Evolutionary conservation across 1,140 invertebrate species (phyloP), one percentile per base, ranked within the genome.

Genomic region (Drosophila tropicalis): DNA sequence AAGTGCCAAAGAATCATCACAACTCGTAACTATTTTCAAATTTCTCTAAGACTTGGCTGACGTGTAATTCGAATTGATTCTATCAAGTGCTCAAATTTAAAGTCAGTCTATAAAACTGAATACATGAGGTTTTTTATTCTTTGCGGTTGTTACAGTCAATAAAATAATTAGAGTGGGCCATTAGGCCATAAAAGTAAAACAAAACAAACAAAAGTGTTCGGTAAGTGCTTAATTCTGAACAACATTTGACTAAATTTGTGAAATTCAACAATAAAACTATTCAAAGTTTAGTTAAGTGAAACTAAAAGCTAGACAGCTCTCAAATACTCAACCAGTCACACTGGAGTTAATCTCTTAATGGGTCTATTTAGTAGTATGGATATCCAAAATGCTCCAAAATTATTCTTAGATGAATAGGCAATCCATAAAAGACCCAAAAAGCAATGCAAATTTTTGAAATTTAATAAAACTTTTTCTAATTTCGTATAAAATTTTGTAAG

Each of bases 41-140:
- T 67, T 34, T 72, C 68, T 34, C 44, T 84, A 10, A 69, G 56
- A 73, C 55, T 73, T 51, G 62, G 76, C 55, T 76, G 66, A 69
- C 29, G 29, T 6, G 3, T 15, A 5, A 41, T 41, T 17, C 34
- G 39, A 19, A 29, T 6, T 64, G 40, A 17, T 13, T 17, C 47
- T 22, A 51, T 22, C 17, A 51, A 51, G 44, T 51, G 44, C 3
- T n/a, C 44, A 22, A 47, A 0, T 17, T 47, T 15, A 19, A 19
- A 19, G 15, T 19, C 15, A 44, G 41, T 44, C n/a, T 44, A 44
- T 44, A 15, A 15, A 17, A 6, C 41, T 15, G 15, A 44, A 51
- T 51, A 51, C 19, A 22, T 22, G 17, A 51, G 17, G 29, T 29
- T 3, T 12, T 22, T 51, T 4, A n/a, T 25, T 7, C 56, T 7